Evolutionary conservation across 2,113 vertebrate genomes (phyloP), one percentile per base, ranked within the genome.

Genomic region (Scalopus aquaticus): DNA sequence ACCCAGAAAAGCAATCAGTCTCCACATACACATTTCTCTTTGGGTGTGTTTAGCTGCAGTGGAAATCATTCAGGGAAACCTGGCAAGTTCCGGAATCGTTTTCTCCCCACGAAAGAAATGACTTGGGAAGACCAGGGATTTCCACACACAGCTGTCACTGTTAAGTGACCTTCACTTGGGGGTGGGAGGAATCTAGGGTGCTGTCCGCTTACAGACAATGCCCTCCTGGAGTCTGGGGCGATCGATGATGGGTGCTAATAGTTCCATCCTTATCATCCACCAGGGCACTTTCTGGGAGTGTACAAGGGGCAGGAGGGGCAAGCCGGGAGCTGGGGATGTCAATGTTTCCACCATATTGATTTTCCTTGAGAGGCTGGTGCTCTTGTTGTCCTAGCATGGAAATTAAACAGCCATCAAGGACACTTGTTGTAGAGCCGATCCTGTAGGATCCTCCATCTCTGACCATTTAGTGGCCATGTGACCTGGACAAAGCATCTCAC

Each of bases 401-500:
- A 16, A 5, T 37, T 60, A 17, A 37, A 24, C 19, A 1, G 54
- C 2, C 9, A 54, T n/a, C 62, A 51, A 60, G 54, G n/a, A 54
- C 6, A 11, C 9, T 15, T 1, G 10, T 0, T n/a, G 26, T 6
- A 19, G n/a, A 62, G 69, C 72, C n/a, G 11, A 24, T 15, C 5
- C 13, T 35, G 39, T 0, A 13, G 32, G 39, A 12, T 5, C 2
- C 51, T 3, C 20, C 1, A 19, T 60, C 30, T 85, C 35, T 9
- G 3, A 35, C 19, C 13, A 3, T 0, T 1, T 11, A 6, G 0
- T 1, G 56, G 37, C 26, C 7, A 0, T 13, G 32, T 32, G 17
- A 65, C 26, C 6, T 20, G 49, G 56, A 28, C 10, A 8, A n/a
- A 5, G 51, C 7, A 5, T 19, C 44, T 7, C 8, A 2, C 3